These are phyloP conservation scores for Eumerus sabulonum DNA, from an alignment of 2,888 invertebrate species.

Conservation along the genomic window DNA sequence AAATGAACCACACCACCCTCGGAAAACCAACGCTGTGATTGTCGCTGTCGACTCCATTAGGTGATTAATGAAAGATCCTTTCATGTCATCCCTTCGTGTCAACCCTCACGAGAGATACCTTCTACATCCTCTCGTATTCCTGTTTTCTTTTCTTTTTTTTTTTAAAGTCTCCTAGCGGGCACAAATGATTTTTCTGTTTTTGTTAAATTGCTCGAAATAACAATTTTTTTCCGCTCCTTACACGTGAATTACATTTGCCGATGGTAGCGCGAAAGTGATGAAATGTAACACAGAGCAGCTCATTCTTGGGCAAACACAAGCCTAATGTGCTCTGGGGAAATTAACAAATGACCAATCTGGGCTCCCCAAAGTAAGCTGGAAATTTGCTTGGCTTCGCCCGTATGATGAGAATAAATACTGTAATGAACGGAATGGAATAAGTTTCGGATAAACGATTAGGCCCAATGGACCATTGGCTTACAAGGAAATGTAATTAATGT, in stretches of 20 bases:
- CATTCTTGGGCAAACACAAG: background rate
- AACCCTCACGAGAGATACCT: background rate
- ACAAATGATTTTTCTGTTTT: no score
- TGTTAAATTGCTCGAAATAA: conserved; percentile 20
- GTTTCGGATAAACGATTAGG: conserved; percentile 52
- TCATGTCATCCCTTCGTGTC: conserved; percentile 45
- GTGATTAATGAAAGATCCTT: conserved; percentile 52
- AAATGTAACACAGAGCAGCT: conserved; percentile 1
- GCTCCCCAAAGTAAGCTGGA: conserved; percentile 42
- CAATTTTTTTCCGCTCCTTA: conserved; percentile 14
- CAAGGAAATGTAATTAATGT: conserved; percentile 52
- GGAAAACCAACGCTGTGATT: background rate
- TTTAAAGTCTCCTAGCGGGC: conserved; percentile 13
- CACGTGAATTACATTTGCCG: conserved; percentile 47
- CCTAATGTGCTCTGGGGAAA: conserved; percentile 57
- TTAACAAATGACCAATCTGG: conserved; percentile 66
- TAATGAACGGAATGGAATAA: conserved; percentile 54
- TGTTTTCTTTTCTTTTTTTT: conserved; percentile 27
- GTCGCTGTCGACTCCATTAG: conserved; percentile 54
- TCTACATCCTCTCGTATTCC: background rate
- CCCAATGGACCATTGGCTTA: conserved; percentile 48
- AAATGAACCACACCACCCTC: no score
- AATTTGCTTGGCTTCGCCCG: conserved; percentile 20
- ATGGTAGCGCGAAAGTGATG: conserved; percentile 18
- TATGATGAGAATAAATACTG: conserved; percentile 44